phyloP scores from a whole-genome alignment of 2,888 invertebrate species.

The Dynastes hyllus region DNA sequence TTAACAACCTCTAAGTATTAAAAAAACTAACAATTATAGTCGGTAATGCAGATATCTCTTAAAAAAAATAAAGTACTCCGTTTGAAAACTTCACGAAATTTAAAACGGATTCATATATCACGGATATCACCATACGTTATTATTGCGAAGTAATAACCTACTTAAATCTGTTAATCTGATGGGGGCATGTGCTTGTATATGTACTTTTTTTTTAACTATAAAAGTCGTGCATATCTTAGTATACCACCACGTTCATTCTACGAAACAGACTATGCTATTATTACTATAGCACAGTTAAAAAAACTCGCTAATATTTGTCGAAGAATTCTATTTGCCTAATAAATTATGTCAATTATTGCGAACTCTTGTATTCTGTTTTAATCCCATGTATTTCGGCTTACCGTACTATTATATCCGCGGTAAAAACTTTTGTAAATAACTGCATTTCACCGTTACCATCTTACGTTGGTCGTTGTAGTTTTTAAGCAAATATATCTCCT shows the following conservation, averaged over 20 bases:
- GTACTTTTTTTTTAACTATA: too few species aligned
- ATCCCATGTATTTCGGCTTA: neutral
- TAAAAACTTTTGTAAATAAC: neutral
- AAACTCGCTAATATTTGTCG: constrained; percentile 25
- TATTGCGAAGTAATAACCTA: neutral
- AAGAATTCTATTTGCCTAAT: constrained; percentile 6
- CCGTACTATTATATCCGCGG: neutral
- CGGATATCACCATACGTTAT: neutral
- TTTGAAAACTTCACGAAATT: too few species aligned
- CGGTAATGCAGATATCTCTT: too few species aligned
- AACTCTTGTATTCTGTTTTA: neutral
- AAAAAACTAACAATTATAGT: too few species aligned
- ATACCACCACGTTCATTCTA: neutral
- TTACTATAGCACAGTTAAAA: constrained; percentile 26
- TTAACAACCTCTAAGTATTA: too few species aligned
- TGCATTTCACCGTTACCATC: neutral
- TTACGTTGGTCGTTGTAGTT: neutral
- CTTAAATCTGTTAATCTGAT: neutral
- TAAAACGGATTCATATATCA: too few species aligned
- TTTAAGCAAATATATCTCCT: constrained; percentile 2
- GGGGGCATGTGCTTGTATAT: too few species aligned
- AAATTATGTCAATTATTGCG: constrained; percentile 26
- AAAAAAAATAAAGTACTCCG: too few species aligned
- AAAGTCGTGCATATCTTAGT: neutral
- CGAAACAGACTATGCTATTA: neutral